Base-by-base conservation (phyloP, 2,888 invertebrate genomes). In the Campoplex capitator region DNA sequence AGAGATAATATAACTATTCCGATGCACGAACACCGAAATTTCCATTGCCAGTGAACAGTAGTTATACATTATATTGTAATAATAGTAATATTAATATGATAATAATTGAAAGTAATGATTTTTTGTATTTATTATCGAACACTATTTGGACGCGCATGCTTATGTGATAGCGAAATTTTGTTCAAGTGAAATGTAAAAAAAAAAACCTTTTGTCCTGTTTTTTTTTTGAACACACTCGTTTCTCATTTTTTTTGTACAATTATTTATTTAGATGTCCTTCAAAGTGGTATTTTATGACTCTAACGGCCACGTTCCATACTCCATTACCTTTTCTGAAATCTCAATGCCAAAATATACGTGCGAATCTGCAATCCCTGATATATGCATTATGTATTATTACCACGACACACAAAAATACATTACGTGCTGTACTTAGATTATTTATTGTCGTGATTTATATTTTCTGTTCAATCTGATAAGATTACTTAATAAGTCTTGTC, bases 1-100 rank as follows among this genome's bases (percentile, higher is more conserved):
- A 48, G 28, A 67, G 62, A 73, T 75, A 70, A 81, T 58, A 28
- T 76, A 75, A 74, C 48, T 62, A 83, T 51, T 82, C 56, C 35
- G 54, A 82, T 71, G 71, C 81, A 71, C 42, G 76, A 51, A 76
- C 56, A 38, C 38, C 23, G 91, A 92, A 91, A 62, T 62, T 90
- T 91, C 90, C 86, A 83, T 91, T 90, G 90, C 88, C 90, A 91
- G 90, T 91, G 90, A 91, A 90, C 85, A 89, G 83, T 86, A 88
- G 78, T 84, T 85, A 87, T 84, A 85, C 73, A 74, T 80, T 68
- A 83, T 65, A 75, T 80, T 91, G 88, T 85, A 87, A 86, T 78
- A 90, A 88, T 87, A 89, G 81, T 89, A 91, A 88, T 87, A 88
- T 88, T 89, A 89, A 86, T 89, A 89, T 88, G 85, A 75, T 85